A percentile compares a stretch with the other conserved stretches of the same genome.
phyloP scores from a whole-genome alignment of 2,113 vertebrate species.

The Okapia johnstoni region DNA sequence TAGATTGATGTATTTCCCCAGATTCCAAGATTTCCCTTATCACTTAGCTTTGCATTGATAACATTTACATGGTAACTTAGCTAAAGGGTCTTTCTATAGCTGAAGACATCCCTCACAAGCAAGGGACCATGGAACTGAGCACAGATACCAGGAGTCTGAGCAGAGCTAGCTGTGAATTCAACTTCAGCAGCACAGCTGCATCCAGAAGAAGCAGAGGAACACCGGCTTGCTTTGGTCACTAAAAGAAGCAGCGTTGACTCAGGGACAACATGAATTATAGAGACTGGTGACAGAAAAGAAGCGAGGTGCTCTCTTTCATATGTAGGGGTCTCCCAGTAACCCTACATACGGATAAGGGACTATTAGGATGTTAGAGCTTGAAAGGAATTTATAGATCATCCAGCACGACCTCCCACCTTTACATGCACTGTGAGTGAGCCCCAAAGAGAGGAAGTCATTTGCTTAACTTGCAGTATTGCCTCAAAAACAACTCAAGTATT shows the following conservation, averaged over 20 bases:
- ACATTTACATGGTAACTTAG: neutral
- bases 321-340: neutral
- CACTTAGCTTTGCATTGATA: neutral
- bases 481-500: neutral
- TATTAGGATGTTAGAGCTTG: neutral
- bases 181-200: neutral
- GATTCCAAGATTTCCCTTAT: neutral
- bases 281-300: neutral
- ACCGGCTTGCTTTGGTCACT: neutral
- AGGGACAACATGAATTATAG: slow-evolving; percentile 44
- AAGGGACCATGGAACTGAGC: neutral
- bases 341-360: neutral
- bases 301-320: neutral
- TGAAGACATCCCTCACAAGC: neutral
- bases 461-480: neutral
- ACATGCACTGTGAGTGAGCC: neutral
- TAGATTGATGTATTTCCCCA: neutral
- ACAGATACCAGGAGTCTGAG: neutral
- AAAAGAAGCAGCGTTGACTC: neutral
- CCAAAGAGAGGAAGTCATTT: neutral
- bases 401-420: neutral
- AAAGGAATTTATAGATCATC: neutral
- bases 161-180: neutral
- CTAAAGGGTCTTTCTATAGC: neutral
- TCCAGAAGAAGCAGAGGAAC: neutral